Evolutionary conservation across 2,797 vertebrate species (phyloP).

Genomic region (Poecilia gillii): DNA sequence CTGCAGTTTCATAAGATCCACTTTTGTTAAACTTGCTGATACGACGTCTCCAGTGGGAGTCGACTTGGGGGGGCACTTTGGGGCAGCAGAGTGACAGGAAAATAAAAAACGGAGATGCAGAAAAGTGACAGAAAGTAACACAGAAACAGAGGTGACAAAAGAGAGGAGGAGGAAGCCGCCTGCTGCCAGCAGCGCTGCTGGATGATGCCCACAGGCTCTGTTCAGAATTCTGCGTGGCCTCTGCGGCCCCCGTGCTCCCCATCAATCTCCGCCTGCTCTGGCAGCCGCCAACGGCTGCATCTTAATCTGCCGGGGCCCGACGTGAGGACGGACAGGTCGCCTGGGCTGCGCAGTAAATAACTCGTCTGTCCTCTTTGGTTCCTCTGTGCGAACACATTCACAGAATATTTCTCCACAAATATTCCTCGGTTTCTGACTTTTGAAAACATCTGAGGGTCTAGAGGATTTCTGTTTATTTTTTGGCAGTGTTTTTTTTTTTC

Average conservation of each 20-base stretch:
- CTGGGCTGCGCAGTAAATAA: slow-evolving; percentile 76
- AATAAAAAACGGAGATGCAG: slow-evolving; percentile 44
- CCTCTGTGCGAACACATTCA: slow-evolving; percentile 45
- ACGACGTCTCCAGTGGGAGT: slow-evolving; percentile 50
- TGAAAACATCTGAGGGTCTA: neutral
- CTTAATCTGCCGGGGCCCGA: slow-evolving; percentile 76
- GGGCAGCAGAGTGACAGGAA: slow-evolving; percentile 56
- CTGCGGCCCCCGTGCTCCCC: slow-evolving; percentile 75
- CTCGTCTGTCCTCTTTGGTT: slow-evolving; percentile 65
- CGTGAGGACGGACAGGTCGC: slow-evolving; percentile 79
- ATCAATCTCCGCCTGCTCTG: slow-evolving; percentile 78
- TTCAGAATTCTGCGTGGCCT: slow-evolving; percentile 79
- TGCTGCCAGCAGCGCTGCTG: slow-evolving; percentile 53
- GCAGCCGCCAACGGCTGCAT: slow-evolving; percentile 75
- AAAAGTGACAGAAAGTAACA: slow-evolving; percentile 15
- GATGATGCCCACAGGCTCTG: slow-evolving; percentile 63
- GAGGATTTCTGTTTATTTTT: neutral
- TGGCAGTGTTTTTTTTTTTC: neutral
- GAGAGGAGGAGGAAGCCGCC: slow-evolving; percentile 34
- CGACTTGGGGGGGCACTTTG: slow-evolving; percentile 31
- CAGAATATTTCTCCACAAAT: slow-evolving; percentile 15
- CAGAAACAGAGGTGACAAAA: slow-evolving; percentile 54
- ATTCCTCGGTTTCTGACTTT: slow-evolving; percentile 15
- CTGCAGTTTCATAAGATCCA: slow-evolving; percentile 68
- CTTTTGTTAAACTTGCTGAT: slow-evolving; percentile 71